Evolutionary conservation across 2,888 invertebrate genomes (phyloP).

Genomic region (Callimorpha dominula): DNA sequence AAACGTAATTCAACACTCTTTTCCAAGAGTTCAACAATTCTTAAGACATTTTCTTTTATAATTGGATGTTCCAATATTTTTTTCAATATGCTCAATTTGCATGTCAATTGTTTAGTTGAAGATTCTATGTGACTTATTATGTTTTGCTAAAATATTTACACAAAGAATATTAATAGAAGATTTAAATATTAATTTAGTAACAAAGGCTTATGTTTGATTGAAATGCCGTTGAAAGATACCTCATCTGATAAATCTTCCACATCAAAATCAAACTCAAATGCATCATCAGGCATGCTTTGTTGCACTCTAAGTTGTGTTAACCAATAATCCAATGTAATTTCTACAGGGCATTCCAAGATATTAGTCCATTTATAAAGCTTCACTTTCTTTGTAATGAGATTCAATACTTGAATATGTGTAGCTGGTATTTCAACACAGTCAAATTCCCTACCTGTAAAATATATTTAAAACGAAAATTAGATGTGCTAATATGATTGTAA

Average conservation of each 20-base stretch:
- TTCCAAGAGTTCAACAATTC: constrained; percentile 83
- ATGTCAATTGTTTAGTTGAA: constrained; percentile 52
- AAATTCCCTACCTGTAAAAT: constrained; percentile 72
- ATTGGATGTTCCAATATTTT: constrained; percentile 69
- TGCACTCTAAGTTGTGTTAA: constrained; percentile 63
- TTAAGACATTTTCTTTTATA: constrained; percentile 75
- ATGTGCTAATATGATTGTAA: constrained; percentile 22
- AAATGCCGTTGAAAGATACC: constrained; percentile 49
- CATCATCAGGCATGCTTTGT: constrained; percentile 73
- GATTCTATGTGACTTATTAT: constrained; percentile 64
- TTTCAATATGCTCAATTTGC: constrained; percentile 70
- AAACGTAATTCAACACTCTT: constrained; percentile 88
- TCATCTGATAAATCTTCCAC: constrained; percentile 52
- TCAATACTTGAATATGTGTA: constrained; percentile 85
- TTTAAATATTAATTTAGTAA: neutral
- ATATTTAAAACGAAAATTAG: neutral
- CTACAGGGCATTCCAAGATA: constrained; percentile 51
- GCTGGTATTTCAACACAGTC: constrained; percentile 88
- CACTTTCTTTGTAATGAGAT: constrained; percentile 70
- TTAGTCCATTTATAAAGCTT: constrained; percentile 68
- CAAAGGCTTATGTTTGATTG: neutral
- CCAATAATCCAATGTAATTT: constrained; percentile 62
- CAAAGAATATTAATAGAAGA: neutral
- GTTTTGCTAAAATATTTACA: constrained; percentile 62
- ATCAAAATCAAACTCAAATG: constrained; percentile 61